Evolutionary conservation across 2,113 vertebrate species (phyloP).

Genomic region (Salvator merianae): DNA sequence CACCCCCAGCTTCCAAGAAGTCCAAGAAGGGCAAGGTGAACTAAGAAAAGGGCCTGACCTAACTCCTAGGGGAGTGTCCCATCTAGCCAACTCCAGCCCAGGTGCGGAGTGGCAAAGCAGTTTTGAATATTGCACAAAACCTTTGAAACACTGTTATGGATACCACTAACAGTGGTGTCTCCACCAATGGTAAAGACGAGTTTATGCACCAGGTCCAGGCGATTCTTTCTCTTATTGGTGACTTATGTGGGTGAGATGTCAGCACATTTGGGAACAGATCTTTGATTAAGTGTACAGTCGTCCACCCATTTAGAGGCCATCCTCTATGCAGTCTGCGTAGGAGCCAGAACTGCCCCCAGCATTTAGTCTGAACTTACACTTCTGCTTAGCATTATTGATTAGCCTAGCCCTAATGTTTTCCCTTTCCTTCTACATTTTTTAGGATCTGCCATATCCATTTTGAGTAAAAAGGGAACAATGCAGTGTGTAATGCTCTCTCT

Average conservation of each 20-base stretch:
- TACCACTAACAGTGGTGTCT: background rate
- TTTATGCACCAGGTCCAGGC: background rate
- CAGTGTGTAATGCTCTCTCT: background rate
- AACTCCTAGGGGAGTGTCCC: no score
- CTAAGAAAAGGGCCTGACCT: no score
- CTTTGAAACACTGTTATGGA: no score
- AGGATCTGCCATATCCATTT: background rate
- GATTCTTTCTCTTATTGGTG: background rate
- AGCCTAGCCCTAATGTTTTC: background rate
- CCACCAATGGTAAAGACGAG: background rate
- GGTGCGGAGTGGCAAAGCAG: no score
- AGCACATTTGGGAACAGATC: background rate
- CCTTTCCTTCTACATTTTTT: background rate
- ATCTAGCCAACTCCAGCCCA: no score
- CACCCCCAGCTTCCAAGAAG: no score
- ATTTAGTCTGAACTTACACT: background rate
- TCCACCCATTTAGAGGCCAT: background rate
- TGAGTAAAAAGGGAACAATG: background rate
- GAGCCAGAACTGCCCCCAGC: background rate
- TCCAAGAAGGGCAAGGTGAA: no score
- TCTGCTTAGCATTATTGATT: background rate
- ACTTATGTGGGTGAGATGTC: background rate
- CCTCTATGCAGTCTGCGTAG: background rate
- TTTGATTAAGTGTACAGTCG: background rate
- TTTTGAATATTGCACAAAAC: no score